Conservation (phyloP, 2,888 invertebrate genomes). For the Lamproptera curius region DNA sequence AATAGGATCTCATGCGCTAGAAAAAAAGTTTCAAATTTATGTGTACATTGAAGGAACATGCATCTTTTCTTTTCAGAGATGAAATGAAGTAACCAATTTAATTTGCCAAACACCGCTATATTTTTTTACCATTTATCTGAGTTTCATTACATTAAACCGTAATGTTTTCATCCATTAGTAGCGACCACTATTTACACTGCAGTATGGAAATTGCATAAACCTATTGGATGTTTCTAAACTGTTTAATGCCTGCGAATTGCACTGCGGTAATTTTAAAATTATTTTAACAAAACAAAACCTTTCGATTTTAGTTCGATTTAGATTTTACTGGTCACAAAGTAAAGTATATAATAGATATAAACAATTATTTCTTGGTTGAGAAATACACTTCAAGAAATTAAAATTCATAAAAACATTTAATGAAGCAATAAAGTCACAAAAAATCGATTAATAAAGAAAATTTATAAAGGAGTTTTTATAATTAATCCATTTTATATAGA, state of each 20-base stretch:
- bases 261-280: no score
- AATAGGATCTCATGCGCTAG: slow-evolving; percentile 24
- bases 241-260: slow-evolving; percentile 3
- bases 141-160: slow-evolving; percentile 66
- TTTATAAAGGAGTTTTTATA: no score
- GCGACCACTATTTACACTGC: slow-evolving; percentile 12
- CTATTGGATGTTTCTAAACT: slow-evolving; percentile 6
- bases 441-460: no score
- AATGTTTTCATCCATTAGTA: slow-evolving; percentile 34
- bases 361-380: no score
- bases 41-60: slow-evolving; percentile 23
- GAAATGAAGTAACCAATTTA: slow-evolving; percentile 66
- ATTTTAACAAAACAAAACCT: no score
- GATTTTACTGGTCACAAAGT: no score
- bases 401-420: no score
- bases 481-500: no score
- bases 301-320: no score
- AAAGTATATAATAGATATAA: no score
- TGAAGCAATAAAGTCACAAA: no score
- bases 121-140: slow-evolving; percentile 68
- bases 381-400: no score
- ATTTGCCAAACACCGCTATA: slow-evolving; percentile 68
- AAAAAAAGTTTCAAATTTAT: slow-evolving; percentile 21
- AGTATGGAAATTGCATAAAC: slow-evolving; percentile 7
- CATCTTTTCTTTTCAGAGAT: slow-evolving; percentile 25